These are phyloP conservation scores for Hypolimnas misippus DNA, from an alignment of 2,888 invertebrate species.

Conservation along the genomic window DNA sequence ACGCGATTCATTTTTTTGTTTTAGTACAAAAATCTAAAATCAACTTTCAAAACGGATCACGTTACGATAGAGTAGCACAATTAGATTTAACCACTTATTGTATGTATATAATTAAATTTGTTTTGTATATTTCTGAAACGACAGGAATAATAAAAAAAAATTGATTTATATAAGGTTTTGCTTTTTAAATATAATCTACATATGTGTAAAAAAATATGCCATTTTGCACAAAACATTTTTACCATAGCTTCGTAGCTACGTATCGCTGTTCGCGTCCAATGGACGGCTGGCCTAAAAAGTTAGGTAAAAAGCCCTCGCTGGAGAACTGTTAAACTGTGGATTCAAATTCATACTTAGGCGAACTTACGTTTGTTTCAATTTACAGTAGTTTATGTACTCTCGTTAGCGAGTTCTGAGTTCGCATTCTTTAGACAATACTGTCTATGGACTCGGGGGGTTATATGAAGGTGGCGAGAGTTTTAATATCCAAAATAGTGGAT, in stretches of 20 bases:
- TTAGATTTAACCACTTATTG: too few relatives aligned
- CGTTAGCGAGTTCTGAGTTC: slow-evolving; percentile 21
- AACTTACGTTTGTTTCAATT: slow-evolving; percentile 41
- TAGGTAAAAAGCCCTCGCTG: slow-evolving; percentile 23
- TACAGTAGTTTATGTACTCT: slow-evolving; percentile 31
- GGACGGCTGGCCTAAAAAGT: slow-evolving; percentile 14
- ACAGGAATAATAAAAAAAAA: too few relatives aligned
- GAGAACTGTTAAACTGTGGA: slow-evolving; percentile 33
- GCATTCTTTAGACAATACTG: slow-evolving; percentile 16
- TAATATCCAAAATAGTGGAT: neutral
- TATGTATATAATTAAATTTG: too few relatives aligned
- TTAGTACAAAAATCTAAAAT: too few relatives aligned
- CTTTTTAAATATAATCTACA: too few relatives aligned
- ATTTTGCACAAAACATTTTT: too few relatives aligned
- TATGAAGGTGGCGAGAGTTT: neutral
- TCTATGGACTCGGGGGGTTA: neutral
- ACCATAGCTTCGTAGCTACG: neutral
- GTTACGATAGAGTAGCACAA: too few relatives aligned
- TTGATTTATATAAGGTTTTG: too few relatives aligned
- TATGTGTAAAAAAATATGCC: too few relatives aligned
- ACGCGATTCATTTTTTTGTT: too few relatives aligned
- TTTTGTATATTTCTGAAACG: too few relatives aligned
- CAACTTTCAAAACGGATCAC: too few relatives aligned
- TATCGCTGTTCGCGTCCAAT: neutral
- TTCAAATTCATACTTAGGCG: slow-evolving; percentile 42